Evolutionary conservation across 2,113 vertebrate species (phyloP).

Genomic region (Phaetusa simplex): DNA sequence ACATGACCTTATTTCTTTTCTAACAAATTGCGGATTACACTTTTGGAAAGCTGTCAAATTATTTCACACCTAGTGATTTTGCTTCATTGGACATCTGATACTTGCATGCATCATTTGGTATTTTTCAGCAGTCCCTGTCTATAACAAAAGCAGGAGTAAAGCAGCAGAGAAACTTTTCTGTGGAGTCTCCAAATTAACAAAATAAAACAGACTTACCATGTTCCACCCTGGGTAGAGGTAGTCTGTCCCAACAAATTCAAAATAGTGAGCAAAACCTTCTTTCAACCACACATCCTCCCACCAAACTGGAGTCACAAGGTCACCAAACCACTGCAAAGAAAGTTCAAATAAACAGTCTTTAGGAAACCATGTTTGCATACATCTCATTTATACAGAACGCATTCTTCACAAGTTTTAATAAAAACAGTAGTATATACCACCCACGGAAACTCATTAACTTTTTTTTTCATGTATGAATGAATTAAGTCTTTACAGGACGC

Average conservation of each 20-base stretch:
- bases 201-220: constrained; percentile 83
- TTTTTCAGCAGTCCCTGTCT: background rate
- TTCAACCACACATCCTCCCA: constrained; percentile 99
- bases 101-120: background rate
- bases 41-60: constrained; percentile 25
- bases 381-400: background rate
- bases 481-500: background rate
- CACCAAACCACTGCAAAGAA: constrained; percentile 92
- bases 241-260: constrained; percentile 96
- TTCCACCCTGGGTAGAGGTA: constrained; percentile 98
- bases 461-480: background rate
- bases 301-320: constrained; percentile 97
- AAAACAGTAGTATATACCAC: background rate
- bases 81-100: constrained; percentile 23
- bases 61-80: constrained; percentile 49
- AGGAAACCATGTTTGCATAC: background rate
- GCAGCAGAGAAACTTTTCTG: background rate
- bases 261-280: constrained; percentile 97
- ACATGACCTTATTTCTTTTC: constrained; percentile 19
- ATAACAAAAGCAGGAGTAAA: background rate
- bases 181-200: background rate
- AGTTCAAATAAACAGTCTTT: background rate
- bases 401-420: background rate
- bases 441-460: background rate
- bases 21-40: constrained; percentile 32